Evolutionary conservation across 1,140 invertebrate species (phyloP).

Genomic region (Brachionus koreanus): DNA sequence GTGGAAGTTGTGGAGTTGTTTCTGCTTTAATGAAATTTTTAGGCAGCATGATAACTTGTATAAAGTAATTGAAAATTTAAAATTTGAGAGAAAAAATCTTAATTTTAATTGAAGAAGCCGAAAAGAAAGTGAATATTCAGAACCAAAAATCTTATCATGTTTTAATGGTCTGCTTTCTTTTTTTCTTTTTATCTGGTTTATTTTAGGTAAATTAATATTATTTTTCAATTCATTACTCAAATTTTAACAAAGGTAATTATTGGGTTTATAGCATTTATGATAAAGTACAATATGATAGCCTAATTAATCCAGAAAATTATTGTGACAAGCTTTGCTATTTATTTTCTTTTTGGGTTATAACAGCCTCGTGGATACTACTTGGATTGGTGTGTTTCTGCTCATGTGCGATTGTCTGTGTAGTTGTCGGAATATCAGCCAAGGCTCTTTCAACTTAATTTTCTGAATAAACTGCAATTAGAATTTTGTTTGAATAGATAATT

Average conservation of each 20-base stretch:
- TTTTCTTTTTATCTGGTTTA: slow-evolving; percentile 36
- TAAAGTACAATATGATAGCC: neutral
- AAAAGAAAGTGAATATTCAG: neutral
- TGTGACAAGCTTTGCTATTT: slow-evolving; percentile 40
- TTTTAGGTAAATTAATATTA: slow-evolving; percentile 1
- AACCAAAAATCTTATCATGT: slow-evolving; percentile 2
- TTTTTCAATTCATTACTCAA: neutral
- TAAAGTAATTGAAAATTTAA: neutral
- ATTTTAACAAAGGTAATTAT: neutral
- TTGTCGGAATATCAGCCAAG: neutral
- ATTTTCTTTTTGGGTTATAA: slow-evolving; percentile 40
- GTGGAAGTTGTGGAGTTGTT: neutral
- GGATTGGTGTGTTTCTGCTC: neutral
- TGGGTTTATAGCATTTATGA: slow-evolving; percentile 38
- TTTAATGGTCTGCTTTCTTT: neutral
- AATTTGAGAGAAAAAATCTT: neutral
- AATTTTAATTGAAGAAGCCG: neutral
- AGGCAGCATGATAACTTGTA: slow-evolving; percentile 8
- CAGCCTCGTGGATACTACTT: neutral
- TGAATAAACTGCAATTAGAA: too few species aligned
- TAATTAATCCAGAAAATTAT: slow-evolving; percentile 10
- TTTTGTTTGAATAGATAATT: too few species aligned
- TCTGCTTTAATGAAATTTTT: neutral
- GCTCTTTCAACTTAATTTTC: neutral
- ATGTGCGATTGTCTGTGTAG: neutral